These are phyloP conservation scores for Drosophila jambulina DNA, from an alignment of 1,140 invertebrate species.

Conservation along the genomic window DNA sequence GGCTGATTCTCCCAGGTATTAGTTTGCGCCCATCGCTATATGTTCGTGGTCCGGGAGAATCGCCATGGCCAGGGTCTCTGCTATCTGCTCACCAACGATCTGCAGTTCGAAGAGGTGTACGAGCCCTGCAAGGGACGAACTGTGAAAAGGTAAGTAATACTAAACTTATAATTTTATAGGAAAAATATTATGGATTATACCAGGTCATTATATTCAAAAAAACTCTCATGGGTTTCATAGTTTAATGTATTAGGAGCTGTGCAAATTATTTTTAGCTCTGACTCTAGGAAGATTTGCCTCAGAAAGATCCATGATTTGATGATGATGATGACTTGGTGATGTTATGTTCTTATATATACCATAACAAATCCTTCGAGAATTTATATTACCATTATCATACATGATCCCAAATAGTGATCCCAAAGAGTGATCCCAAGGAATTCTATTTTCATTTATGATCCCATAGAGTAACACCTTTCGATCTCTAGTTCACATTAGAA, in stretches of 20 bases:
- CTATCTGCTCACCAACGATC: constrained; percentile 91
- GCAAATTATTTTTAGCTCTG: too few species aligned
- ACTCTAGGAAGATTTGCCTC: too few species aligned
- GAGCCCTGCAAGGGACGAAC: constrained; percentile 93
- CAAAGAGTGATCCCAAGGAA: neutral
- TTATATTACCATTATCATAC: too few species aligned
- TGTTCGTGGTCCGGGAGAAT: constrained; percentile 89
- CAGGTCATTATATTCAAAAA: too few species aligned
- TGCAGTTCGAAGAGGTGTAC: constrained; percentile 90
- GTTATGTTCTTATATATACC: too few species aligned
- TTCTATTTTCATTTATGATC: neutral
- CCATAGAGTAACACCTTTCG: neutral
- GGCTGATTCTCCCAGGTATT: constrained; percentile 83
- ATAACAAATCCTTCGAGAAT: too few species aligned
- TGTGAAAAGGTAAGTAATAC: constrained; percentile 87
- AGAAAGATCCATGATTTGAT: too few species aligned
- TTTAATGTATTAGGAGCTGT: too few species aligned
- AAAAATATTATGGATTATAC: neutral
- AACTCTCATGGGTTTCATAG: too few species aligned
- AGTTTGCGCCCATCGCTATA: constrained; percentile 96
- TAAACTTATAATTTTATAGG: neutral
- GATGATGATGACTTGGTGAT: too few species aligned
- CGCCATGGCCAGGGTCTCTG: constrained; percentile 95
- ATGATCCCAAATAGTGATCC: neutral
- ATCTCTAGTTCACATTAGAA: neutral